These are phyloP conservation scores for Coranthus polyacanthus DNA, from an alignment of 2,797 vertebrate species.

Conservation along the genomic window DNA sequence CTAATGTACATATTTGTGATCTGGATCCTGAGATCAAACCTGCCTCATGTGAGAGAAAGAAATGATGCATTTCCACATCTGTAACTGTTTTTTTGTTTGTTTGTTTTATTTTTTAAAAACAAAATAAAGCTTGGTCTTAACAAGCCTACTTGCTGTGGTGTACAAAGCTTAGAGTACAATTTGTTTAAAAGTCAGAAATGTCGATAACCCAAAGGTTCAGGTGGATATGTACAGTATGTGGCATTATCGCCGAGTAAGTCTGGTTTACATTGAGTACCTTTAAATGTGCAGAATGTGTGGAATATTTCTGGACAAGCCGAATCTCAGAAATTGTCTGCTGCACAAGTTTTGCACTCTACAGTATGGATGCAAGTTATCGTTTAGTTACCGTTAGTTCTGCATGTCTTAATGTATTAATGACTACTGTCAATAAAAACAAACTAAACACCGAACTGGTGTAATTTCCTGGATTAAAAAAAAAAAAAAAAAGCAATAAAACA, in stretches of 20 bases:
- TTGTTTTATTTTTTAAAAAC: conserved; percentile 39
- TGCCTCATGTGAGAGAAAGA: conserved; percentile 45
- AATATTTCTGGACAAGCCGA: conserved; percentile 1
- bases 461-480: not conserved
- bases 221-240: not conserved
- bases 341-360: not conserved
- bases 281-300: conserved; percentile 10
- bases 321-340: conserved; percentile 6
- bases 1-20: conserved; percentile 81
- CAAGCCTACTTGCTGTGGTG: conserved; percentile 40
- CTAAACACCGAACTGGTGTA: conserved; percentile 27
- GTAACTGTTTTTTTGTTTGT: conserved; percentile 48
- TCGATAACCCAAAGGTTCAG: no score
- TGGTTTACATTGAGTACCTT: not conserved
- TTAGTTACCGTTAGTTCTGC: conserved; percentile 9
- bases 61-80: conserved; percentile 58
- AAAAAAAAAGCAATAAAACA: not conserved
- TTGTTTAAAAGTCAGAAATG: not conserved
- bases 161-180: conserved; percentile 19
- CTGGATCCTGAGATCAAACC: conserved; percentile 54
- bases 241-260: not conserved
- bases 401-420: conserved; percentile 45
- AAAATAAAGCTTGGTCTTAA: conserved; percentile 74
- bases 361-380: conserved; percentile 15
- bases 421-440: conserved; percentile 42